Evolutionary conservation across 64 coral and sea anemone species (phyloP).

Genomic region (Actinia equina): DNA sequence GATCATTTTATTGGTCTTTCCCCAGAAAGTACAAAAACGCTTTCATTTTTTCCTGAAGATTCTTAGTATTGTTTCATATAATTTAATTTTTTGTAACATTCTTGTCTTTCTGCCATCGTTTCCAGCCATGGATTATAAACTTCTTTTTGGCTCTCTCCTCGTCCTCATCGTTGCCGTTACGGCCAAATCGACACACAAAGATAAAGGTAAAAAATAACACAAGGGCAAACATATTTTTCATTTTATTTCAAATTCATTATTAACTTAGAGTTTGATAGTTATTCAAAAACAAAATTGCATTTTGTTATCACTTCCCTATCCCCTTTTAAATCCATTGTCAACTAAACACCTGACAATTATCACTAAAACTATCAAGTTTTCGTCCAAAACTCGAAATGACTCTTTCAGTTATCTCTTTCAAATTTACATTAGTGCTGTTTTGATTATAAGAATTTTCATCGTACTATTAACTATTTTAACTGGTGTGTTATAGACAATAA

Average conservation of each 20-base stretch:
- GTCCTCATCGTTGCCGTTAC: slow-evolving; percentile 64
- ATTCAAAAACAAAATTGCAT: neutral
- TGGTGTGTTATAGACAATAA: no score
- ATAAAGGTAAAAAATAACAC: slow-evolving; percentile 28
- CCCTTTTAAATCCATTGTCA: neutral
- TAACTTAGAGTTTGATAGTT: neutral
- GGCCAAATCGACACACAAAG: slow-evolving; percentile 75
- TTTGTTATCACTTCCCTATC: neutral
- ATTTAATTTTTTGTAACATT: neutral
- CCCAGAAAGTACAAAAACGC: neutral
- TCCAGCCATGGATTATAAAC: slow-evolving; percentile 80
- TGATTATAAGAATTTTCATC: no score
- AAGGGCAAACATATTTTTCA: neutral
- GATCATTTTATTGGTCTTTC: neutral
- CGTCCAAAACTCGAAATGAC: neutral
- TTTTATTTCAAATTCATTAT: neutral
- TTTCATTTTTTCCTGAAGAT: neutral
- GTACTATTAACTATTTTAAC: no score
- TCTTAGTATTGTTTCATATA: neutral
- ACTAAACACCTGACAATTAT: neutral
- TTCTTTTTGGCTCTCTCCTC: slow-evolving; percentile 78
- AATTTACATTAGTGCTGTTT: neutral
- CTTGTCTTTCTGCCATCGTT: slow-evolving; percentile 19
- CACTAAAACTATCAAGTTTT: neutral
- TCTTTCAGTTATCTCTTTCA: neutral